Conservation (phyloP, 2,113 vertebrate genomes). For the Actenoides hombroni region DNA sequence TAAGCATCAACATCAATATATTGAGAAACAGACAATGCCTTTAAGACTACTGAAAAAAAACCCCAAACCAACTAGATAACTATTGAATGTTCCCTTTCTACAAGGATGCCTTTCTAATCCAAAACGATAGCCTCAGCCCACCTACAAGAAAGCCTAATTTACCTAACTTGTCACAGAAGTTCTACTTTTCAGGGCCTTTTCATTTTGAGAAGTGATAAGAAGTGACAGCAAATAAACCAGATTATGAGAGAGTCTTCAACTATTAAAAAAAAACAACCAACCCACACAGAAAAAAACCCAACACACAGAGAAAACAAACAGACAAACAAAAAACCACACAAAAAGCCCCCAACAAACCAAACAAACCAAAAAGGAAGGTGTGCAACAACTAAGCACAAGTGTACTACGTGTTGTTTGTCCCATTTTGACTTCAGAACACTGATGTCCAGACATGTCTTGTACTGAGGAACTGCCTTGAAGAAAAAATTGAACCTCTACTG, state of each 20-base stretch:
- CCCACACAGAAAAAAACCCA: neutral
- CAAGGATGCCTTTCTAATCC: neutral
- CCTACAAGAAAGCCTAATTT: neutral
- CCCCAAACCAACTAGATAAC: neutral
- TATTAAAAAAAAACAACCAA: neutral
- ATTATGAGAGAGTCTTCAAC: neutral
- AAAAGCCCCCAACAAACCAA: no score
- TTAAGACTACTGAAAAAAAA: neutral
- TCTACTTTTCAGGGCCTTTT: neutral
- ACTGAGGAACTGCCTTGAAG: neutral
- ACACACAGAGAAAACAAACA: no score
- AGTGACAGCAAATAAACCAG: neutral
- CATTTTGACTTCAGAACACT: neutral
- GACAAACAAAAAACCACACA: no score
- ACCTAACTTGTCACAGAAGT: neutral
- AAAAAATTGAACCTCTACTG: neutral
- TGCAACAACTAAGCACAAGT: neutral
- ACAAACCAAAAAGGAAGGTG: neutral
- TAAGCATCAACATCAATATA: accelerated
- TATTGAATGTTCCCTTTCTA: neutral
- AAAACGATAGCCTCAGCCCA: neutral
- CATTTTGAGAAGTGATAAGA: neutral
- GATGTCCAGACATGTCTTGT: neutral
- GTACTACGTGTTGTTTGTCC: neutral
- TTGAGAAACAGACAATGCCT: neutral